Evolutionary conservation across 2,797 vertebrate genomes (phyloP), one percentile per base, ranked within the genome.

Genomic region (Pantherophis vulpinus): DNA sequence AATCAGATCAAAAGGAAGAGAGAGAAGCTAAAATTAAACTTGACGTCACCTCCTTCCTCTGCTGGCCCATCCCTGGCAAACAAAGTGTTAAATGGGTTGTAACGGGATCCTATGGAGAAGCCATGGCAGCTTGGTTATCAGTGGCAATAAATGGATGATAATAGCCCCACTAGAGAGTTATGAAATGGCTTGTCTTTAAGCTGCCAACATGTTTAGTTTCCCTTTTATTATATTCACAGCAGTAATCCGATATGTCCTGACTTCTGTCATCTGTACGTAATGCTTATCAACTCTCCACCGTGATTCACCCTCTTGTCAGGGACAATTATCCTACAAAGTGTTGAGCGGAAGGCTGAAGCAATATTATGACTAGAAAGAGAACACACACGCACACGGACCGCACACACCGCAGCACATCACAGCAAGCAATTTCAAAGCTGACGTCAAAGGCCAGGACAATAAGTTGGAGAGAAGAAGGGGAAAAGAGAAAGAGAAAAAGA

Each of bases 191-290:
- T 98, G 98, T 98, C 98, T 98, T 98, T 98, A 98, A 98, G 98
- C 98, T 98, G 98, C 99, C 98, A 98, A 97, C 98, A 98, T 98
- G 98, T 98, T 99, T 98, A 98, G 98, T 98, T 98, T 98, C 98
- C 98, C 98, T 98, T 99, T 99, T 99, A 99, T 99, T 99, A 98
- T 99, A 99, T 99, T 99, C 98, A 98, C 98, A 98, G 98, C 98
- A 98, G 99, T 99, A 99, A 99, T 99, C 98, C 97, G 98, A 99
- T 99, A 99, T 99, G 99, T 99, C 99, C 99, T 98, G 99, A 98
- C 98, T 98, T 98, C 99, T 99, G 99, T 99, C 99, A 99, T 99
- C 98, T 99, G 98, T 98, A 98, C 98, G 98, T 98, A 99, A 99
- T 99, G 99, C 99, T 99, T 99, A 99, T 99, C 99, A 99, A 98